Evolutionary conservation across 2,797 vertebrate species (phyloP).

Genomic region (Simalia tracyae): DNA sequence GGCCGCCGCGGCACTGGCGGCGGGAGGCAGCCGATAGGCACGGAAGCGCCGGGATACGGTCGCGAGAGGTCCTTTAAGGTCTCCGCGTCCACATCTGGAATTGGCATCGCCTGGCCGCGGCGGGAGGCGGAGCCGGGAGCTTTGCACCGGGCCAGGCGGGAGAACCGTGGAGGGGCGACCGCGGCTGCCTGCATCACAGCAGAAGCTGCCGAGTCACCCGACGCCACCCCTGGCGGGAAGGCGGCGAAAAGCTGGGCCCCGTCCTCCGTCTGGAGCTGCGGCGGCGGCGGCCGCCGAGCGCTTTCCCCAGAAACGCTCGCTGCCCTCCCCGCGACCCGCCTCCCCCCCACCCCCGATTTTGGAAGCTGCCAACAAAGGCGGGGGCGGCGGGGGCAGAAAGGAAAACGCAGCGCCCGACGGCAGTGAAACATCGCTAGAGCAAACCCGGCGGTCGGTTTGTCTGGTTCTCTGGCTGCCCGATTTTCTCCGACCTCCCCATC

Average conservation of each 20-base stretch:
- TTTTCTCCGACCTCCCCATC: background rate
- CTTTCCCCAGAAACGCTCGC: background rate
- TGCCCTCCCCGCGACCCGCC: background rate
- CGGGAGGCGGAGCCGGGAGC: background rate
- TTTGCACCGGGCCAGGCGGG: background rate
- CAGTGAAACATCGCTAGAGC: no score
- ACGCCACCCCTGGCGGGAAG: slow-evolving; percentile 18
- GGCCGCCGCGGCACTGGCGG: background rate
- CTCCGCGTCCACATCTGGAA: slow-evolving; percentile 25
- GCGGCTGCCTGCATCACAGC: background rate
- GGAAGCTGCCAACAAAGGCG: background rate
- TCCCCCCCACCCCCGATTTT: background rate
- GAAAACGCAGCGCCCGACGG: no score
- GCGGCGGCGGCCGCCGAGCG: background rate
- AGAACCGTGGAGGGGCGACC: background rate
- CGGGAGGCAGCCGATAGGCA: background rate
- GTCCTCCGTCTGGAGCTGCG: background rate
- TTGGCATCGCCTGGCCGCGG: slow-evolving; percentile 33
- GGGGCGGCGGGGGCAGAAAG: background rate
- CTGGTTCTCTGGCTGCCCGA: accelerated
- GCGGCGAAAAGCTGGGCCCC: background rate
- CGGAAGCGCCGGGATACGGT: background rate
- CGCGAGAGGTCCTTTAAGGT: slow-evolving; percentile 29
- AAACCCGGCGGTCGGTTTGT: background rate
- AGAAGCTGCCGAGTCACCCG: background rate